phyloP scores from a whole-genome alignment of 2,888 invertebrate species.

The Petrolisthes cinctipes region DNA sequence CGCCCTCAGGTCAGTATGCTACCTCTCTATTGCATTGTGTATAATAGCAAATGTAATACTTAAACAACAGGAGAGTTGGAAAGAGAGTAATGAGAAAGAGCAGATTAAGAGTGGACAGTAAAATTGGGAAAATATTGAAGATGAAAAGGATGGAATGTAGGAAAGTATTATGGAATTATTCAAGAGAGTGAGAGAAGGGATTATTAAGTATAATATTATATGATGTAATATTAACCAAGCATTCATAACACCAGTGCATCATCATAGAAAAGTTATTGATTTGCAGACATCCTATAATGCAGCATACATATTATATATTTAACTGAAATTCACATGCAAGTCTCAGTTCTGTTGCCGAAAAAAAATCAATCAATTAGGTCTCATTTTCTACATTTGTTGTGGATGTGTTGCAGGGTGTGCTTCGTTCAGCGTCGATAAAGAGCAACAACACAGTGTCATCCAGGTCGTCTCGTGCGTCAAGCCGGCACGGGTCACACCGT shows the following conservation, averaged over 20 bases:
- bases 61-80: not conserved
- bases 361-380: too few relatives aligned
- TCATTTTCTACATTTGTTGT: not conserved
- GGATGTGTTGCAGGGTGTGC: slow-evolving; percentile 39
- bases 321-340: too few relatives aligned
- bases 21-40: not conserved
- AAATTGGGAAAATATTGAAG: not conserved
- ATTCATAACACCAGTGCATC: too few relatives aligned
- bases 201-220: too few relatives aligned
- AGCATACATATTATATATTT: too few relatives aligned
- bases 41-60: not conserved
- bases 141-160: not conserved
- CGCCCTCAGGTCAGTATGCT: slow-evolving; percentile 48
- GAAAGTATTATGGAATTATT: not conserved
- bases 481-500: slow-evolving; percentile 40
- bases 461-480: slow-evolving; percentile 51
- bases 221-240: too few relatives aligned
- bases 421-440: slow-evolving; percentile 59
- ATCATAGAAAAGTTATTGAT: too few relatives aligned
- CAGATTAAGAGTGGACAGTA: not conserved
- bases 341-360: too few relatives aligned
- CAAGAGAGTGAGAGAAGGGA: not conserved
- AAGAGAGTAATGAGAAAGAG: not conserved
- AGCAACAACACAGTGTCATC: slow-evolving; percentile 61
- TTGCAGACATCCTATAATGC: too few relatives aligned